Evolutionary conservation across 2,113 vertebrate genomes (phyloP), one percentile per base, ranked within the genome.

Genomic region (Nerophis ophidion): DNA sequence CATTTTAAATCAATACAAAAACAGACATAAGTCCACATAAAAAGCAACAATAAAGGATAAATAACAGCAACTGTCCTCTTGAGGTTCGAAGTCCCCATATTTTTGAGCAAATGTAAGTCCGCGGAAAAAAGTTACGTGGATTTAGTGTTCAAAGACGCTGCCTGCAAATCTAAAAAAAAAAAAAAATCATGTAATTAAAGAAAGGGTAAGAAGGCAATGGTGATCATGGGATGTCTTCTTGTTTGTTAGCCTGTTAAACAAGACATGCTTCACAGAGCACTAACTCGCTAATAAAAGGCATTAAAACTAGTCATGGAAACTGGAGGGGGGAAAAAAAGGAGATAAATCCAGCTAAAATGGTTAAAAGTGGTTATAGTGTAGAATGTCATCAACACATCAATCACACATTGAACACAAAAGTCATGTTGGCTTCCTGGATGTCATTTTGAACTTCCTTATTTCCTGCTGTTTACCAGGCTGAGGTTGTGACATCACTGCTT

Each of bases 221-320:
- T 62, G 53, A 72, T 76, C 49, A 55, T 44, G 16, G 50, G 76
- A 55, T 47, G 63, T 77, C 70, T 66, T 69, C 74, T 60, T 57
- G 72, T 78, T 68, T 74, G 57, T 66, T 61, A 5, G 47, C 79
- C 75, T 80, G 79, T 85, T 75, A 81, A 83, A 82, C 64, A 73
- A 80, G 68, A 84, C 60, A 79, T 59, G 68, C 75, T 65, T 73
- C n/a, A 44, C 40, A 74, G 60, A 75, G 56, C 16, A 66, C 77
- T 80, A 73, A 4, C 26, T 26, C 26, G 26, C 26, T 26, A 26
- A 26, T 26, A 26, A 26, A 26, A 26, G 26, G 26, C 26, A 26
- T 26, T 26, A 26, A 26, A 26, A 26, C 35, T 65, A 68, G 57
- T 73, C 63, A 0, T 61, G 78, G 57, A 57, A 57, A 44, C 40